Percentiles rank a stretch among this genome's conserved stretches.
Evolutionary conservation across 2,113 vertebrate genomes (phyloP).

Genomic region (Nothocercus julius): DNA sequence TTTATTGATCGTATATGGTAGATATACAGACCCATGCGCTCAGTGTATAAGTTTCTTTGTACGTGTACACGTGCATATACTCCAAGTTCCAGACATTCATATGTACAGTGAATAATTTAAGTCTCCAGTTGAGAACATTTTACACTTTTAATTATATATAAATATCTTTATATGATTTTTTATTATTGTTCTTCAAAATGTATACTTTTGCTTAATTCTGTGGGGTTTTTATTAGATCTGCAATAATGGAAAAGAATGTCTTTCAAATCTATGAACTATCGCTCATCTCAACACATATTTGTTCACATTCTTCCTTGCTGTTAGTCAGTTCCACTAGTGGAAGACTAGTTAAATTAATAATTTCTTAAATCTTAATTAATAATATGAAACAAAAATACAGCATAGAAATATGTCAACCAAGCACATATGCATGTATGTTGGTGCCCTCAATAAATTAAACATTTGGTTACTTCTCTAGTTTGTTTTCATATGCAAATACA

Average conservation of each 20-base stretch:
- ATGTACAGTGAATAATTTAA: neutral
- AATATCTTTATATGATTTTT: neutral
- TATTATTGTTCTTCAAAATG: neutral
- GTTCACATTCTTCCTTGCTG: neutral
- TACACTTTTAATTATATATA: neutral
- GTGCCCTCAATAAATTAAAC: neutral
- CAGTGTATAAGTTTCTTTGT: neutral
- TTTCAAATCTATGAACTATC: neutral
- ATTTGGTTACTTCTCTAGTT: neutral
- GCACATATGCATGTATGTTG: neutral
- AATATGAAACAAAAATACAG: conserved; percentile 3
- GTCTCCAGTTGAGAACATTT: neutral
- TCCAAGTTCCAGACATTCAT: neutral
- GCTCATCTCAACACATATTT: neutral
- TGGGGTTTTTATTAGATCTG: neutral
- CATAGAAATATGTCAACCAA: neutral
- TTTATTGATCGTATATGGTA: conserved; percentile 47
- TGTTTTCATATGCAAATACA: conserved; percentile 1
- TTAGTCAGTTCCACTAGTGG: neutral
- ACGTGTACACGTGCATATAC: neutral
- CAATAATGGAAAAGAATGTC: neutral
- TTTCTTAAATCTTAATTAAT: neutral
- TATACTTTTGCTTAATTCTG: neutral
- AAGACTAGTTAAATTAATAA: neutral
- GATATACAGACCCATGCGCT: neutral